Base-by-base conservation (phyloP, 2,888 invertebrate genomes). In the Lucinisca nassula region DNA sequence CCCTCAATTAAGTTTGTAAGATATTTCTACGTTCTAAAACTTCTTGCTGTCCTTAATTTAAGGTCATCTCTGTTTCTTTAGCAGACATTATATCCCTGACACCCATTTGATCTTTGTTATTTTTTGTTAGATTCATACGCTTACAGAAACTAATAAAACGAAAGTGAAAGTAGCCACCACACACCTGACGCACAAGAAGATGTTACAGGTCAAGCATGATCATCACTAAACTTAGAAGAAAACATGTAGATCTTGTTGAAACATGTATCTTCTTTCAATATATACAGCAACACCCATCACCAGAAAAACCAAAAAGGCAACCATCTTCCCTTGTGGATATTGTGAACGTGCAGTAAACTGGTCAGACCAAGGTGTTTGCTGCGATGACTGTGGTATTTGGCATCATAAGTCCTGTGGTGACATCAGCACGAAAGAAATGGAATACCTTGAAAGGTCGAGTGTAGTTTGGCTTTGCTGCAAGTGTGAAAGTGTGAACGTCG, bases 81-180 rank as follows among this genome's bases (percentile, higher is more conserved):
- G 45, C 45, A 45, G 17, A 45, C 17, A 17, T 12, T 12, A 45
- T 8, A 17, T 17, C 8, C 45, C 45, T 17, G 10, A 45, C 17
- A 17, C 17, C n/a, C 45, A 8, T 45, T 45, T 45, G 45, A 17
- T 17, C 45, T 45, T 45, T 61, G 61, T 61, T 61, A 27, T 4
- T 61, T 61, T 67, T 35, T 21, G 35, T 35, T 1, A 67, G 35
- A 67, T 67, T 67, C 67, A 67, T 67, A 21, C 67, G 67, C 67
- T n/a, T n/a, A n/a, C 32, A 12, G 12, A 4, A 27, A 24, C n/a
- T 61, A 14, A 17, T 61, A 81, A 72, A 88, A 49, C 80, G 89
- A 90, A 90, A 90, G 85, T 85, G 89, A 90, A 90, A 90, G 89
- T 90, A 90, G 77, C 17, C n/a, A n/a, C n/a, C n/a, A n/a, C n/a